Base-by-base conservation (phyloP, 2,113 vertebrate genomes). In the Myrmophylax atrothorax region DNA sequence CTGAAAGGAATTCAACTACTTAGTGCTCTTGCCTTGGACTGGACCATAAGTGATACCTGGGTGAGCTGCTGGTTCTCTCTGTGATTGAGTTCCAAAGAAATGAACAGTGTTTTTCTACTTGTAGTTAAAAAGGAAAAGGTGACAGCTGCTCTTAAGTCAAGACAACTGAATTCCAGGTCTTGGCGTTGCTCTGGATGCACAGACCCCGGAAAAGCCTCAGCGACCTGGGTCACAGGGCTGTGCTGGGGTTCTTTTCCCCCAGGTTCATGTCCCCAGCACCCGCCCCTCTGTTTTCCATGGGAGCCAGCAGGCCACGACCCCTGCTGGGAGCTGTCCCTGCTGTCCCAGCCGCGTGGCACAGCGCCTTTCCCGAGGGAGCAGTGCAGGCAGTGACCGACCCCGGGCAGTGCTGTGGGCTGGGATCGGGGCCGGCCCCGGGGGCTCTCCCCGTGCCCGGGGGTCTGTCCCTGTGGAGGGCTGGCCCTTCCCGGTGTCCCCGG, bases 211-310 rank as follows among this genome's bases (percentile, higher is more conserved):
- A 11, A 1, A 1, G 18, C 6, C 0, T 6, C 9, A 6, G 3
- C 18, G 8, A 16, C 0, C 10, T 4, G 67, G 0, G 26, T 16
- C 28, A 3, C 5, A 6, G 44, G 10, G 10, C 1, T 0, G 35
- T 4, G 25, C 25, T 2, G 7, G 24, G 10, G 10, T 20, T 3
- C 3, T 3, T 24, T 33, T 7, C 19, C 38, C 3, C 3, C 17
- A 5, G 31, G 29, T 17, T 5, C 2, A 29, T 6, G n/a, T 6
- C 50, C 10, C 1, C 6, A 6, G 18, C 10, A 13, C 6, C 49
- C 2, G 69, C 4, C 1, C 10, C 1, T 19, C 5, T 2, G 44
- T 14, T 4, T 7, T 1, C 55, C 4, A 0, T 3, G 18, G 11
- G 28, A 33, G 37, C 50, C 14, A 26, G 12, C 0, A 14, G 0